Percentiles rank a stretch among this genome's conserved stretches.
Evolutionary conservation across 1,140 invertebrate genomes (phyloP).

Genomic region (Eueides isabella): DNA sequence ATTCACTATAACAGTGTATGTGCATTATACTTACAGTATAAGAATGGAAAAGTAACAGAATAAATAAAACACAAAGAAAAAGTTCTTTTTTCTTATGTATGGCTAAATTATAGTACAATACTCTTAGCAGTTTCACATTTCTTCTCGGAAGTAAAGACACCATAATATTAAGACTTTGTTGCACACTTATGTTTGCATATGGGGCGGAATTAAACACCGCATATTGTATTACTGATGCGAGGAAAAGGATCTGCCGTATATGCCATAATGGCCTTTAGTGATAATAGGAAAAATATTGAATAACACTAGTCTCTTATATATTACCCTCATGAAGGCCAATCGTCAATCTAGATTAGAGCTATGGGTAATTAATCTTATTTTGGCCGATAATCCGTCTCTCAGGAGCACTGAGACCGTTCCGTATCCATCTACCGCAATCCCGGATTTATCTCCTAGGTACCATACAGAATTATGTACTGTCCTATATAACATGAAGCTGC

Average conservation of each 20-base stretch:
- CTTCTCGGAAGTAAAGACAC: too few species aligned
- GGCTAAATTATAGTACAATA: too few species aligned
- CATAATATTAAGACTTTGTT: too few species aligned
- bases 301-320: not conserved
- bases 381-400: constrained; percentile 38
- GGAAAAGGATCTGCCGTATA: too few species aligned
- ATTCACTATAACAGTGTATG: too few species aligned
- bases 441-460: constrained; percentile 31
- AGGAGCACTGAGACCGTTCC: constrained; percentile 24
- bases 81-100: too few species aligned
- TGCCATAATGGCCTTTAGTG: not conserved
- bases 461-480: constrained; percentile 8
- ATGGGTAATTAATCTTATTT: constrained; percentile 43
- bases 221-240: too few species aligned
- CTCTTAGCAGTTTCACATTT: too few species aligned
- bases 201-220: too few species aligned
- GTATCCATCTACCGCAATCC: constrained; percentile 31
- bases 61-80: too few species aligned
- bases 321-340: constrained; percentile 15
- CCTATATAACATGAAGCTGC: not conserved
- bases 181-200: too few species aligned
- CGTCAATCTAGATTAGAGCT: constrained; percentile 35
- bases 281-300: not conserved
- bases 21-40: not conserved
- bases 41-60: not conserved